Evolutionary conservation across 2,113 vertebrate species (phyloP).

Genomic region (Phrynocephalus versicolor): DNA sequence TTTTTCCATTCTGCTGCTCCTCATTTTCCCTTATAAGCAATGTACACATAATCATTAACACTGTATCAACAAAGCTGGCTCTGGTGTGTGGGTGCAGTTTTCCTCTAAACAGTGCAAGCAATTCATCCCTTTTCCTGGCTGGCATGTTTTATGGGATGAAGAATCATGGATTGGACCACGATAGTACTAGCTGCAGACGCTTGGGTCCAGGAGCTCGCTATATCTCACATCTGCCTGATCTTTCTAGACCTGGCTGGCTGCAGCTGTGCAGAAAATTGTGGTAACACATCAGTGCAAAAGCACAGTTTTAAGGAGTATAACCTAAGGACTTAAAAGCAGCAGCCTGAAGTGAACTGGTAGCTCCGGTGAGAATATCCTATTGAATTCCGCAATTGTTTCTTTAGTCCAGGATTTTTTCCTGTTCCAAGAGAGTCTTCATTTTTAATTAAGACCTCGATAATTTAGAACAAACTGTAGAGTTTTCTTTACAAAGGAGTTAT

Average conservation of each 20-base stretch:
- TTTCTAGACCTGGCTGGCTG: not conserved
- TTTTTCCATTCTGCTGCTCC: not conserved
- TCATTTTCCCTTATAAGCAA: not conserved
- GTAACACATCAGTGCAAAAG: not conserved
- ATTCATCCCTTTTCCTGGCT: not conserved
- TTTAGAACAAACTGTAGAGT: conserved; percentile 60
- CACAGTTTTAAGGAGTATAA: not conserved
- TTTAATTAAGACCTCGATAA: conserved; percentile 48
- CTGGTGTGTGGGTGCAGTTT: not conserved
- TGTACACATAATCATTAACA: not conserved
- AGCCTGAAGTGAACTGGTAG: not conserved
- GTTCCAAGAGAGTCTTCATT: conserved; percentile 48
- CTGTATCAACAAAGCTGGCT: not conserved
- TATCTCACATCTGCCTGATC: not conserved
- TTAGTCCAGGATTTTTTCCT: not conserved
- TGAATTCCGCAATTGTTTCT: not conserved
- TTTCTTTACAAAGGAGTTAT: not conserved
- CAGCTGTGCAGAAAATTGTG: not conserved
- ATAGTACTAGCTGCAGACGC: not conserved
- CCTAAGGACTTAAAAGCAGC: not conserved
- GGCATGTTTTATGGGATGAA: too few species aligned
- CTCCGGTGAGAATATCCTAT: not conserved
- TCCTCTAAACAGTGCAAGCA: not conserved
- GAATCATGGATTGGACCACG: not conserved
- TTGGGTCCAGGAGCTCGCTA: not conserved